Conservation (phyloP, 2,888 invertebrate genomes). For the Acleris sparsana region DNA sequence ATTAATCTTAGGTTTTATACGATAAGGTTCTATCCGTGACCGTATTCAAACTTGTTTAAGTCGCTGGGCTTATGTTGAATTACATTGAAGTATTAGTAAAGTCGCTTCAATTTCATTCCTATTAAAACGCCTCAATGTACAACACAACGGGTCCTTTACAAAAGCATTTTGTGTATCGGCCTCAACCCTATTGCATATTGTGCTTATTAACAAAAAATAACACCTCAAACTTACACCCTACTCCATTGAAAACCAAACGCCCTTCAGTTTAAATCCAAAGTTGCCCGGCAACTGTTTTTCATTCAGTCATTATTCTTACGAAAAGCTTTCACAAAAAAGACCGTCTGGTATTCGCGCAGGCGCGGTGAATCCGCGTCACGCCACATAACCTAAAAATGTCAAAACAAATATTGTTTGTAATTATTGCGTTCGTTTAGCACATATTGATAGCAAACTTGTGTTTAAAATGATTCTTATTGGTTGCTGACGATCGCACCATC, state of each 20-base stretch:
- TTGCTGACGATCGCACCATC: slow-evolving; percentile 4
- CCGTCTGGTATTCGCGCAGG: slow-evolving; percentile 7
- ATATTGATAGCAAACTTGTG: slow-evolving; percentile 2
- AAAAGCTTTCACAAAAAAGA: background rate
- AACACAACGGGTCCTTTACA: too few species aligned
- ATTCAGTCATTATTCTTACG: background rate
- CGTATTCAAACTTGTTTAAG: too few species aligned
- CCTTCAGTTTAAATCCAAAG: background rate
- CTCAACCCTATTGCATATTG: too few species aligned
- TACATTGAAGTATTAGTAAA: too few species aligned
- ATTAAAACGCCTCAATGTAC: too few species aligned
- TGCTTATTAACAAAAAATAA: too few species aligned
- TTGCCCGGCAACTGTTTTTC: background rate
- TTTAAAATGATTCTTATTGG: slow-evolving; percentile 13
- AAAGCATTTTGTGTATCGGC: too few species aligned
- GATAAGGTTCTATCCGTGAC: too few species aligned
- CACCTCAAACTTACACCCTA: background rate
- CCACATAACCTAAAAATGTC: slow-evolving; percentile 13
- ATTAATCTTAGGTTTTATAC: too few species aligned
- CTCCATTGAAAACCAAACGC: background rate
- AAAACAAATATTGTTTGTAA: background rate
- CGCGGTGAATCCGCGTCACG: background rate
- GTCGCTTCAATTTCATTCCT: too few species aligned
- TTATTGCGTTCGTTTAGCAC: background rate
- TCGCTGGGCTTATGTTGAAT: too few species aligned